Percentiles rank a stretch among this genome's conserved stretches.
Conservation (phyloP, 2,888 invertebrate genomes). For the Phaedon cochleariae region DNA sequence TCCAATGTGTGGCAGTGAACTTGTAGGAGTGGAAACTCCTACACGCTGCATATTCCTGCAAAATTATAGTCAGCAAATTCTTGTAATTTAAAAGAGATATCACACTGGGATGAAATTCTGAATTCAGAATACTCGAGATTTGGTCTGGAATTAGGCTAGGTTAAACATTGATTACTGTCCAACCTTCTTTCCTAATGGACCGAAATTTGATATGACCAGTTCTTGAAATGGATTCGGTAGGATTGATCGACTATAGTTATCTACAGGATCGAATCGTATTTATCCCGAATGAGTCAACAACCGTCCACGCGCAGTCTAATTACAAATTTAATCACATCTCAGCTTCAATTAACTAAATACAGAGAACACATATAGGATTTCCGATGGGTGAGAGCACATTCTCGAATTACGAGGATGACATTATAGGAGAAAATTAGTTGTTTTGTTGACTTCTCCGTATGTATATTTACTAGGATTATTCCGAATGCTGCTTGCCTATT, state of each 20-base stretch:
- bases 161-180: no score
- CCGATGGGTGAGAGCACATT: not conserved
- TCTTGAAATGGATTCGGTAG: not conserved
- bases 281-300: not conserved
- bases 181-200: no score
- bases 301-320: not conserved
- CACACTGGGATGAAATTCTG: no score
- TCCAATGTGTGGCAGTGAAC: no score
- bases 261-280: not conserved
- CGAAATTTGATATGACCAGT: not conserved
- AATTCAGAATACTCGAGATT: no score
- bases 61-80: no score
- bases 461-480: not conserved
- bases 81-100: no score
- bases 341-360: not conserved
- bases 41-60: no score
- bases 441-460: not conserved
- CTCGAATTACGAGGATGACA: not conserved
- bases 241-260: not conserved
- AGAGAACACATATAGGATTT: not conserved
- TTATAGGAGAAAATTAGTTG: not conserved
- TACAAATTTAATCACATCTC: not conserved
- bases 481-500: not conserved
- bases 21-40: no score
- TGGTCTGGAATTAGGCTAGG: no score